Conservation (phyloP, 2,113 vertebrate species). For the Ailurus styani region DNA sequence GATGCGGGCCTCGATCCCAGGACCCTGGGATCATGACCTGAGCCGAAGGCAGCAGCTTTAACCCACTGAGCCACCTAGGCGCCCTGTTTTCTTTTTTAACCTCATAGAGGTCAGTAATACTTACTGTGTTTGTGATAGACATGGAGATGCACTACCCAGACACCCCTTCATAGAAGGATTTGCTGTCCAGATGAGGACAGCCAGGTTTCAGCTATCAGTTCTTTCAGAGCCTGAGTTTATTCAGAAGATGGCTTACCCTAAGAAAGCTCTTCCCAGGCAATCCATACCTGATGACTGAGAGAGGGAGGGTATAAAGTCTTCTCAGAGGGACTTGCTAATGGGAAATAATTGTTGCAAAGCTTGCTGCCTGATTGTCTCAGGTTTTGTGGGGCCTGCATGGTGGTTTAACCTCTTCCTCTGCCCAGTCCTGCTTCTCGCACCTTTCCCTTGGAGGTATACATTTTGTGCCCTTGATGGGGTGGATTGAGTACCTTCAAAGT, state of each 20-base stretch:
- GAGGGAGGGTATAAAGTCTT: background rate
- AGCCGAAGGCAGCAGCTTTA: too few relatives aligned
- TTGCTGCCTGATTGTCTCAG: background rate
- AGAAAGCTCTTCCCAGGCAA: background rate
- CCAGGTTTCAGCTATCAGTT: background rate
- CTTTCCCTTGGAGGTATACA: background rate
- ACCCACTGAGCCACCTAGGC: too few relatives aligned
- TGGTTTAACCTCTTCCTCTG: background rate
- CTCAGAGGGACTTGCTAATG: background rate
- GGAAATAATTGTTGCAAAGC: background rate
- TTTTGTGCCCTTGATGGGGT: background rate
- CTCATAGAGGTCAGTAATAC: background rate
- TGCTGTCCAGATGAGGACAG: background rate
- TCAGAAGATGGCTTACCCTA: background rate
- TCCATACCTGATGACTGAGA: background rate
- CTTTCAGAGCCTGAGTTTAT: background rate
- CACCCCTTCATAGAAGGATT: background rate
- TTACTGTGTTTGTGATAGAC: background rate
- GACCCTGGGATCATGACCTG: too few relatives aligned
- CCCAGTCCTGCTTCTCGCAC: background rate
- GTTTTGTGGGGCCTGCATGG: background rate
- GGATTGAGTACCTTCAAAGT: background rate
- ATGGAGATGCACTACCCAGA: background rate
- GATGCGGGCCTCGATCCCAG: too few relatives aligned
- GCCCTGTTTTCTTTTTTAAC: background rate